These are phyloP conservation scores for Azemiops feae DNA, from an alignment of 2,113 vertebrate species.

Conservation along the genomic window DNA sequence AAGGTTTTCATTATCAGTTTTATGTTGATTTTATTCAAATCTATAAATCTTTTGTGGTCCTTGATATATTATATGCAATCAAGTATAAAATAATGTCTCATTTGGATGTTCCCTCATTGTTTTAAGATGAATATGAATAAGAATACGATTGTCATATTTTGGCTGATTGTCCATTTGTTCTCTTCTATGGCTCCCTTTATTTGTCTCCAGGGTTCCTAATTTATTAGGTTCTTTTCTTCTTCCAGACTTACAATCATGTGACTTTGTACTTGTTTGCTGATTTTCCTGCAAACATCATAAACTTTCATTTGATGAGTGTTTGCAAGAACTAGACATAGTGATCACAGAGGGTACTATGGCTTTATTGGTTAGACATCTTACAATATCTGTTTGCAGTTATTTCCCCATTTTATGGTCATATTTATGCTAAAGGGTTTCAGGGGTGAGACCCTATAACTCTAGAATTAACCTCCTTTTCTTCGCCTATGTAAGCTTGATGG, in stretches of 20 bases:
- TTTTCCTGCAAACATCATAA: not conserved
- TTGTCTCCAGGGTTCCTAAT: not conserved
- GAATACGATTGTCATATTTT: not conserved
- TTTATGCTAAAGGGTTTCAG: not conserved
- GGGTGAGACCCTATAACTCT: not conserved
- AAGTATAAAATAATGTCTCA: not conserved
- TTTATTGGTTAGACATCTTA: not conserved
- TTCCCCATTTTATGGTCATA: not conserved
- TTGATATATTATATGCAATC: not conserved
- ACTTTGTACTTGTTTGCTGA: not conserved
- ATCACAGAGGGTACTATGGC: not conserved
- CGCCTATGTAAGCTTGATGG: not conserved
- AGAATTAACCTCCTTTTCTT: not conserved
- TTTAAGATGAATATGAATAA: not conserved
- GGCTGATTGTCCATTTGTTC: not conserved
- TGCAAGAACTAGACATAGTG: not conserved
- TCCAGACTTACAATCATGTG: not conserved
- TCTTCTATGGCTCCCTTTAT: not conserved
- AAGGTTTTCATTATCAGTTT: not conserved
- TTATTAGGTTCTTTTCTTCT: not conserved
- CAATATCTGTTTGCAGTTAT: not conserved
- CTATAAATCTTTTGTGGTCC: not conserved
- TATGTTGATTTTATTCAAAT: not conserved
- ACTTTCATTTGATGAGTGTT: not conserved
- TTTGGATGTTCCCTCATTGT: not conserved